These are phyloP conservation scores for Aphis gossypii DNA, from an alignment of 1,140 invertebrate species.

Conservation along the genomic window DNA sequence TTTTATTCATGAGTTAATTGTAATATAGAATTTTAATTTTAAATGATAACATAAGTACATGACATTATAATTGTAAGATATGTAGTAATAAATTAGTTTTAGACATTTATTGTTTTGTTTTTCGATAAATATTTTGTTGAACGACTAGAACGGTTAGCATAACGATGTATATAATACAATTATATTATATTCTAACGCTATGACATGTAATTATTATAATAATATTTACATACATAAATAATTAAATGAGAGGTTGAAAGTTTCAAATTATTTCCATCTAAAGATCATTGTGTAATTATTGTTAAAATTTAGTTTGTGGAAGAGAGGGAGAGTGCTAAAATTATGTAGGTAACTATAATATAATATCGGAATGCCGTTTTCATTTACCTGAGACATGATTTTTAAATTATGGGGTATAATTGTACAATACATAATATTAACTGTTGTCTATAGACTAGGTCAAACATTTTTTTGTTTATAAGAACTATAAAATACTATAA, in stretches of 20 bases:
- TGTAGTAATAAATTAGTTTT: constrained; percentile 22
- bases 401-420: too few species aligned
- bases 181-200: neutral
- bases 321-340: neutral
- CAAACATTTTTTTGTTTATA: neutral
- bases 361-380: too few species aligned
- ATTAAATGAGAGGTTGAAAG: neutral
- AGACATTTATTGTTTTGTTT: neutral
- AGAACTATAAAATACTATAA: neutral
- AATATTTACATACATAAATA: neutral
- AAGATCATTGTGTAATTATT: neutral
- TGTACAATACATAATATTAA: neutral
- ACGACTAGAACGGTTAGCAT: neutral
- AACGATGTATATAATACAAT: neutral
- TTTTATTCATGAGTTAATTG: constrained; percentile 23
- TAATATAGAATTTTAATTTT: constrained; percentile 45
- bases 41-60: neutral
- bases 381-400: too few species aligned
- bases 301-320: neutral
- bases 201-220: neutral
- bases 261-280: neutral
- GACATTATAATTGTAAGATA: neutral
- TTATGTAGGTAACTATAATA: too few species aligned
- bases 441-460: neutral
- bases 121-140: neutral